Percentiles rank a stretch among this genome's conserved stretches.
These are phyloP conservation scores for Eutrigla gurnardus DNA, from an alignment of 2,797 vertebrate species.

Conservation along the genomic window DNA sequence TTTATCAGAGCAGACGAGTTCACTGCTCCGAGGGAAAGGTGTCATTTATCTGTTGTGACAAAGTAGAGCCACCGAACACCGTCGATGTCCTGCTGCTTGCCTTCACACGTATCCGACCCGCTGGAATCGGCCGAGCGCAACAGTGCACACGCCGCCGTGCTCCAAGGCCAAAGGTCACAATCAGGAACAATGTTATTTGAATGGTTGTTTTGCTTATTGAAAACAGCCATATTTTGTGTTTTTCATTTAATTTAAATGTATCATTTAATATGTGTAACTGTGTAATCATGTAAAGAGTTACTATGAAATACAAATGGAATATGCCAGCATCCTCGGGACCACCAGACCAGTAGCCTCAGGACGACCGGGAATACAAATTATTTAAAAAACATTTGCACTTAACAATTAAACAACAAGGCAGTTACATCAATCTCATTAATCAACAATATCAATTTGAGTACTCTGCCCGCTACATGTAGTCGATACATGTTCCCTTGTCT, in stretches of 20 bases:
- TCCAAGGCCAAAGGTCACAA: background rate
- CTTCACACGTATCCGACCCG: conserved; percentile 51
- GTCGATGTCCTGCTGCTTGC: conserved; percentile 45
- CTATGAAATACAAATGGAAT: too few relatives aligned
- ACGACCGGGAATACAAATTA: too few relatives aligned
- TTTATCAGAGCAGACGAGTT: conserved; percentile 84
- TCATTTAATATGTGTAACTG: background rate
- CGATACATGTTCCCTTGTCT: too few relatives aligned
- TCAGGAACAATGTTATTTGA: background rate
- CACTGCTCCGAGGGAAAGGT: conserved; percentile 73
- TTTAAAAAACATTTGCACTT: background rate
- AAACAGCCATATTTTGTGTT: background rate
- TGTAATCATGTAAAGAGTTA: too few relatives aligned
- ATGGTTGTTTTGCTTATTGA: background rate
- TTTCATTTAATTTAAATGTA: background rate
- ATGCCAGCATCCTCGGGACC: too few relatives aligned
- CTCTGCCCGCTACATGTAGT: too few relatives aligned
- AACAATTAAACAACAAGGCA: background rate
- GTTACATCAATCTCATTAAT: background rate
- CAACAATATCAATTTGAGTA: background rate
- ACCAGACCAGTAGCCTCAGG: background rate
- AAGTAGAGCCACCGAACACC: conserved; percentile 65
- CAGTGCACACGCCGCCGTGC: background rate
- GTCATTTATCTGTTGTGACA: conserved; percentile 82
- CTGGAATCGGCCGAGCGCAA: conserved; percentile 22